Evolutionary conservation across 1,140 invertebrate genomes (phyloP).

Genomic region (Harpegnathos saltator): DNA sequence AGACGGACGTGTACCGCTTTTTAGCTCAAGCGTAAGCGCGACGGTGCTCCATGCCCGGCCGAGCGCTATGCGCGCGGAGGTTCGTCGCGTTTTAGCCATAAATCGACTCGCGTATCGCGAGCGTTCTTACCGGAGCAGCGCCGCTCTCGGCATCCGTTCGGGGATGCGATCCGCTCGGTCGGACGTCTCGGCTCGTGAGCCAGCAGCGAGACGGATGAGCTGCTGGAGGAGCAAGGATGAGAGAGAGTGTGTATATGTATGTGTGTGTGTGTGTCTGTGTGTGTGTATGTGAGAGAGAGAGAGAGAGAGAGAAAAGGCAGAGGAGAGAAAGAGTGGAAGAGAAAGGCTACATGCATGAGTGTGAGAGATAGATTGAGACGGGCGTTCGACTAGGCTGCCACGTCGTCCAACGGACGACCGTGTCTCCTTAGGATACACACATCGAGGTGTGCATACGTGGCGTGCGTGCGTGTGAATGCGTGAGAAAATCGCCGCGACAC

Average conservation of each 20-base stretch:
- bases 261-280: not conserved
- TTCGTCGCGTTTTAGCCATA: slow-evolving; percentile 70
- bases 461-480: slow-evolving; percentile 36
- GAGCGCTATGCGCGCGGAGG: not conserved
- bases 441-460: slow-evolving; percentile 15
- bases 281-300: too few relatives aligned
- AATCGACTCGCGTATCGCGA: slow-evolving; percentile 50
- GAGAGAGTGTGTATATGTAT: not conserved
- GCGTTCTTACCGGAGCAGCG: slow-evolving; percentile 11
- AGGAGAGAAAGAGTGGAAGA: too few relatives aligned
- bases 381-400: slow-evolving; percentile 37
- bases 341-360: slow-evolving; percentile 19
- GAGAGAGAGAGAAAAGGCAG: too few relatives aligned
- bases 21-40: slow-evolving; percentile 66
- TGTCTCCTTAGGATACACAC: slow-evolving; percentile 32
- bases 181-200: slow-evolving; percentile 34
- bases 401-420: slow-evolving; percentile 36
- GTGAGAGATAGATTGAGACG: slow-evolving; percentile 40
- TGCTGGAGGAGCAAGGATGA: not conserved
- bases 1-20: slow-evolving; percentile 43
- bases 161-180: slow-evolving; percentile 32
- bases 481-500: slow-evolving; percentile 23
- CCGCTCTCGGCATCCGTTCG: slow-evolving; percentile 52
- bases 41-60: not conserved
- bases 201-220: not conserved